Evolutionary conservation across 2,888 invertebrate species (phyloP).

Genomic region (Steinernema hermaphroditum): DNA sequence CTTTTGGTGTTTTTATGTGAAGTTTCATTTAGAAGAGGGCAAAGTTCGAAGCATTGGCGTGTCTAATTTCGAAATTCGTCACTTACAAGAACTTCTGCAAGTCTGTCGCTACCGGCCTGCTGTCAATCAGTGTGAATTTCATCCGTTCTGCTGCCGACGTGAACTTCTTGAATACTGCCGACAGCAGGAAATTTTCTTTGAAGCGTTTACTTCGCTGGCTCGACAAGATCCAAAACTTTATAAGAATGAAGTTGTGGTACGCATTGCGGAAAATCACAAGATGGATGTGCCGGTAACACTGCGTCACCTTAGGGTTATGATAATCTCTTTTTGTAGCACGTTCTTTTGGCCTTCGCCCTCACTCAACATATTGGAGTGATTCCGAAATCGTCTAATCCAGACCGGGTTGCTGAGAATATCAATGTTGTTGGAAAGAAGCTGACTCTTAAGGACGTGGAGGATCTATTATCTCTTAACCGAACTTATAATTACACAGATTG

Average conservation of each 20-base stretch:
- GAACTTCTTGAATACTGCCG: conserved; percentile 65
- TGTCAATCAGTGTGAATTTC: conserved; percentile 67
- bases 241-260: conserved; percentile 13
- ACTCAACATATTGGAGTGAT: conserved; percentile 28
- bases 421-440: conserved; percentile 34
- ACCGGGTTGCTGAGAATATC: conserved; percentile 48
- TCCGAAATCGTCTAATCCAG: conserved; percentile 32
- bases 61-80: conserved; percentile 77
- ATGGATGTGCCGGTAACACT: conserved; percentile 18
- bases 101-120: conserved; percentile 40
- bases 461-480: not conserved
- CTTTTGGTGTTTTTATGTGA: too few species aligned
- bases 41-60: conserved; percentile 76
- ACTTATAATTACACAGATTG: conserved; percentile 23
- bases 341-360: conserved; percentile 10
- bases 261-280: conserved; percentile 27
- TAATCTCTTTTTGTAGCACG: not conserved
- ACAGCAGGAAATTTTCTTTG: conserved; percentile 65
- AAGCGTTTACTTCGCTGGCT: conserved; percentile 35
- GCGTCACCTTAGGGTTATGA: not conserved
- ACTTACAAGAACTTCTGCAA: conserved; percentile 69
- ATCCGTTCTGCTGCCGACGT: conserved; percentile 67
- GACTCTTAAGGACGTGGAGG: not conserved
- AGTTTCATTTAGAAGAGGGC: conserved; percentile 67
- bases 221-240: conserved; percentile 30